A percentile compares a stretch with the other conserved stretches of the same genome.
These are phyloP conservation scores for Trachelus troglodyta DNA, from an alignment of 2,888 invertebrate genomes.

Conservation along the genomic window DNA sequence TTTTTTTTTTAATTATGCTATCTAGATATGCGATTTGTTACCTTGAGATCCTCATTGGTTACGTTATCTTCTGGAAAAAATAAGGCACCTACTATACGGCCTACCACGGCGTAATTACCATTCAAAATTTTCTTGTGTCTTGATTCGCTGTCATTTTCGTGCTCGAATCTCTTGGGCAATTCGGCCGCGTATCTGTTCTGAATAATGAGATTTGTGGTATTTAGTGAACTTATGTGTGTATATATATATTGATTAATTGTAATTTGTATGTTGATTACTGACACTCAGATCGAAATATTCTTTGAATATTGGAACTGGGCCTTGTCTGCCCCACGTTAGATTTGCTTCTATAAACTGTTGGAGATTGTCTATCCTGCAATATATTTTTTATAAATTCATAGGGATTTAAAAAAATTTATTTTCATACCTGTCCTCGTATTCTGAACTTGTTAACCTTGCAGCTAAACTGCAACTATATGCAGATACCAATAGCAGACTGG, in stretches of 20 bases:
- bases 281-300: slow-evolving; percentile 50
- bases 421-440: slow-evolving; percentile 51
- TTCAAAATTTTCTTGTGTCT: slow-evolving; percentile 34
- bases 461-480: slow-evolving; percentile 58
- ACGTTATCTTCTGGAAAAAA: slow-evolving; percentile 52
- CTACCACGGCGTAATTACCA: slow-evolving; percentile 51
- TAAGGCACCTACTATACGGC: slow-evolving; percentile 43
- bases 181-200: slow-evolving; percentile 46
- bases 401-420: neutral
- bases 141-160: slow-evolving; percentile 26
- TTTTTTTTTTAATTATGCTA: neutral
- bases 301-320: slow-evolving; percentile 39
- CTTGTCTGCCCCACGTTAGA: slow-evolving; percentile 52
- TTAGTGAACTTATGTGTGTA: neutral
- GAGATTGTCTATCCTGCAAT: slow-evolving; percentile 50
- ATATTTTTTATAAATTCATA: neutral
- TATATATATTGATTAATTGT: neutral
- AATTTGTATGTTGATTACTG: neutral
- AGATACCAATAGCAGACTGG: slow-evolving; percentile 52
- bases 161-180: slow-evolving; percentile 36
- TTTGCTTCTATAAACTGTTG: slow-evolving; percentile 52
- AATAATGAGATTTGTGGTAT: neutral
- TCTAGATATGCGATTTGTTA: slow-evolving; percentile 10
- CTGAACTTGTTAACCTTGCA: slow-evolving; percentile 48
- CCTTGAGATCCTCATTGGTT: slow-evolving; percentile 41